phyloP scores from a whole-genome alignment of 2,113 vertebrate genomes.

The Apodemus speciosus region DNA sequence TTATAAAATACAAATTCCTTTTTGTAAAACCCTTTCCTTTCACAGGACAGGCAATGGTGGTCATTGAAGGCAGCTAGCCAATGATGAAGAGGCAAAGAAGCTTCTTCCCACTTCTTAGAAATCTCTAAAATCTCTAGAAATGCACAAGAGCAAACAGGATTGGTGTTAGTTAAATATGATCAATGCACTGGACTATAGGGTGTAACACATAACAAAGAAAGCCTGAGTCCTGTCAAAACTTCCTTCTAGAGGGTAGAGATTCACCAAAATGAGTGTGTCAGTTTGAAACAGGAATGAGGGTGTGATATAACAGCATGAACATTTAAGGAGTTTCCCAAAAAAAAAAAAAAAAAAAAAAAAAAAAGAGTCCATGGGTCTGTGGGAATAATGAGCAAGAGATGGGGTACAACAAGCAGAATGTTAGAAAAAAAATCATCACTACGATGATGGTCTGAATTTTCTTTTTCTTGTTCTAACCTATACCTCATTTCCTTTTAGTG shows the following conservation, averaged over 20 bases:
- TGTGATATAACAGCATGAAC: neutral
- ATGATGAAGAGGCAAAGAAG: neutral
- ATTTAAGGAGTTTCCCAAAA: neutral
- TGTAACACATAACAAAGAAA: neutral
- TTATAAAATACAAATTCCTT: neutral
- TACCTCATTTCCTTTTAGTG: neutral
- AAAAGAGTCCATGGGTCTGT: neutral
- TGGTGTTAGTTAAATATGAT: neutral
- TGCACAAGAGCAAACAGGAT: neutral
- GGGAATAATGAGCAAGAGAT: neutral
- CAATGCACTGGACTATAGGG: neutral
- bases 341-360: too few species aligned
- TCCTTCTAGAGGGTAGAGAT: neutral
- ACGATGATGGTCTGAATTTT: neutral
- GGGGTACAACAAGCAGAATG: neutral
- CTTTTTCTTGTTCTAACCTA: neutral
- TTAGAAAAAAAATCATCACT: neutral
- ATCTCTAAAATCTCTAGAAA: neutral
- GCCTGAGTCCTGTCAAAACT: neutral
- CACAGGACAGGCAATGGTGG: neutral
- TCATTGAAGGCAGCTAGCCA: neutral
- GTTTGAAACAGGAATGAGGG: neutral
- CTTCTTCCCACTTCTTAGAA: neutral
- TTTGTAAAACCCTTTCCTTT: neutral
- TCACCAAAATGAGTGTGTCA: neutral